Evolutionary conservation across 1,140 invertebrate species (phyloP).

Genomic region (Cydia fagiglandana): DNA sequence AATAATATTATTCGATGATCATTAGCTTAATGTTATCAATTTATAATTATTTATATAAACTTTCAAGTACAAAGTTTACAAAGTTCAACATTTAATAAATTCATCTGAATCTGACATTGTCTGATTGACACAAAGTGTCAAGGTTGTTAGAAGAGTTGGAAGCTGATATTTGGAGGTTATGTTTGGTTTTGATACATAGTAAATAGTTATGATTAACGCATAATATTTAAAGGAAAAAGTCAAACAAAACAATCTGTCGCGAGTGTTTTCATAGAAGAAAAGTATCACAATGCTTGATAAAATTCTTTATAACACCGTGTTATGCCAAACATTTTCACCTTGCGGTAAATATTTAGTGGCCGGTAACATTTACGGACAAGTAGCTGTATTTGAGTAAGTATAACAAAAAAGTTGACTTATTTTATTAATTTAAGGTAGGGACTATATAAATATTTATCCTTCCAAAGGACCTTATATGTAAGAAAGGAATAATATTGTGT

Average conservation of each 20-base stretch:
- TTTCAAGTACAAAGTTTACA: too few relatives aligned
- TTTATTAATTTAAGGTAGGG: neutral
- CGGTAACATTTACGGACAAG: conserved; percentile 91
- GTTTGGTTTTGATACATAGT: too few relatives aligned
- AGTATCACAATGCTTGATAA: conserved; percentile 66
- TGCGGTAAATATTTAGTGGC: conserved; percentile 90
- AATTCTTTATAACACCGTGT: conserved; percentile 87
- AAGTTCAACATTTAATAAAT: too few relatives aligned
- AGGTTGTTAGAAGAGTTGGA: too few relatives aligned
- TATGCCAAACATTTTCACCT: conserved; percentile 89
- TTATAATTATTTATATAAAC: too few relatives aligned
- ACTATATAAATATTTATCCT: neutral
- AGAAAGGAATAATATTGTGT: conserved; percentile 32
- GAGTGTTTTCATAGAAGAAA: neutral
- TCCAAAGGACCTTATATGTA: too few relatives aligned
- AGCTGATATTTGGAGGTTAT: too few relatives aligned
- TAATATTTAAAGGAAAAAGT: neutral
- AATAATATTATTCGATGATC: too few relatives aligned
- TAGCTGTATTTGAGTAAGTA: conserved; percentile 91
- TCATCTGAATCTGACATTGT: too few relatives aligned
- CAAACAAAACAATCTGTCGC: neutral
- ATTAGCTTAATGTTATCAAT: too few relatives aligned
- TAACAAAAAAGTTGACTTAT: conserved; percentile 24
- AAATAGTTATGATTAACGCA: neutral
- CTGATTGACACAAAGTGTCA: too few relatives aligned